These are phyloP conservation scores for Hipparchia semele DNA, from an alignment of 2,888 invertebrate species.

Conservation along the genomic window DNA sequence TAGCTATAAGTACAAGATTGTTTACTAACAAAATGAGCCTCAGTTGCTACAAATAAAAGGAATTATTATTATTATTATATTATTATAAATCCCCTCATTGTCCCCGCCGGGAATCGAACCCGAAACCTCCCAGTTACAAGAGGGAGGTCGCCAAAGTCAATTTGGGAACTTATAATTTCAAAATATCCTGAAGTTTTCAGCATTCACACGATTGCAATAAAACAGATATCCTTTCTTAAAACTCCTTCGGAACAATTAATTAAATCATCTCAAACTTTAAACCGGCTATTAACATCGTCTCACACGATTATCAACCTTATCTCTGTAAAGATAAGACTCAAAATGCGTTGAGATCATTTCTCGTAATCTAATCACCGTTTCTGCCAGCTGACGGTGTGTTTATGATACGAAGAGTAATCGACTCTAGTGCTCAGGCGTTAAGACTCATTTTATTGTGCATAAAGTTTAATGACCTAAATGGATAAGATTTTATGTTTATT, in stretches of 20 bases:
- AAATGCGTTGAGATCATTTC: constrained; percentile 9
- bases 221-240: not conserved
- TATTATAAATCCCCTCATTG: too few species aligned
- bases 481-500: constrained; percentile 17
- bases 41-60: too few species aligned
- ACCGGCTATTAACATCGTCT: constrained; percentile 19
- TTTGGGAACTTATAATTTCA: not conserved
- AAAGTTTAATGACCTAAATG: constrained; percentile 16
- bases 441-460: constrained; percentile 15
- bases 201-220: not conserved
- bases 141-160: too few species aligned
- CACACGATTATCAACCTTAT: constrained; percentile 3
- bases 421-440: constrained; percentile 10
- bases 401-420: constrained; percentile 5
- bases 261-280: constrained; percentile 26
- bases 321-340: not conserved
- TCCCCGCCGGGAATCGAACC: too few species aligned
- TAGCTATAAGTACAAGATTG: too few species aligned
- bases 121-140: too few species aligned
- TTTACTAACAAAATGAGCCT: too few species aligned
- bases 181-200: not conserved
- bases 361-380: constrained; percentile 25
- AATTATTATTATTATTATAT: too few species aligned
- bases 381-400: constrained; percentile 15
- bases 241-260: constrained; percentile 21